Base-by-base conservation (phyloP, 2,888 invertebrate genomes). In the Hylaea fasciaria region DNA sequence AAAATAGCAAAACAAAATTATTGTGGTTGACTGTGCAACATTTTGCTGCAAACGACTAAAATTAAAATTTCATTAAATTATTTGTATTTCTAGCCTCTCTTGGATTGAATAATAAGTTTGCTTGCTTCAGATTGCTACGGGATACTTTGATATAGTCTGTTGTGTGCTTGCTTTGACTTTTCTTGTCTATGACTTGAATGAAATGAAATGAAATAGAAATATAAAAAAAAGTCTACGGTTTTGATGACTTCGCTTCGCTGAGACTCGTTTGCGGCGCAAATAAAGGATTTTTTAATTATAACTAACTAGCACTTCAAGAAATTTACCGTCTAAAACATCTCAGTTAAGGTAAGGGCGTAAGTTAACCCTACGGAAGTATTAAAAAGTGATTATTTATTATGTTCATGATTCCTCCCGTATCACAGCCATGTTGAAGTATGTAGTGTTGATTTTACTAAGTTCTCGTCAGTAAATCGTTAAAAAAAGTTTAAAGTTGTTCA, bases 331-430 rank as follows among this genome's bases (percentile, higher is more conserved):
- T 86, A 80, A 85, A 81, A 82, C 90, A 87, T 86, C 91, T 86
- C 84, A 85, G 87, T 86, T 85, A 91, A 92, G 92, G 92, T 92
- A 92, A 92, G 92, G 91, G 89, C 85, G 89, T 91, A 92, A 90
- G 89, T 86, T 91, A 86, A 87, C 87, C 87, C 86, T 83, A 83
- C 86, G 85, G 84, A 86, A 85, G 81, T 89, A 87, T 82, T 83
- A 85, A 80, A 89, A 89, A 92, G 91, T 92, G 91, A 90, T 89
- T 91, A 90, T 88, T 87, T 91, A 89, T 88, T 91, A 90, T 91
- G 87, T 89, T 87, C 86, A 84, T 89, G 85, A 89, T 90, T 91
- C 87, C 89, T 91, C 85, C 89, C 85, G 83, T 86, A 91, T 88
- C 88, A 91, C 92, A 92, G 91, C 91, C 91, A 92, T 92, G 91